Percentiles rank a stretch among this genome's conserved stretches.
phyloP scores from a whole-genome alignment of 2,113 vertebrate species.

The Nymphicus hollandicus region DNA sequence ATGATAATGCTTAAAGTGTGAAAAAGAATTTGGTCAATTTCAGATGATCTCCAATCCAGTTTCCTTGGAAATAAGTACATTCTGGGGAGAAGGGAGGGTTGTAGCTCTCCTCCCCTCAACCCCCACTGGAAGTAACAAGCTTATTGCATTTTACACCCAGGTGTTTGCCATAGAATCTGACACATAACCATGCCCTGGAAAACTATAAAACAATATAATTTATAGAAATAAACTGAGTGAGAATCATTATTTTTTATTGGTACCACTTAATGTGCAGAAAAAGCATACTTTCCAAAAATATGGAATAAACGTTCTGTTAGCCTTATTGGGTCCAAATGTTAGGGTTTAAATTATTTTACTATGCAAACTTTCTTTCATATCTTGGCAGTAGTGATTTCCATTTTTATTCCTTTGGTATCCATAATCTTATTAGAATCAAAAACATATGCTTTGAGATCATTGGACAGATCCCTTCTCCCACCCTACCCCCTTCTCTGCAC shows the following conservation, averaged over 20 bases:
- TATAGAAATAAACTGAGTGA: constrained; percentile 84
- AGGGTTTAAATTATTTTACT: constrained; percentile 85
- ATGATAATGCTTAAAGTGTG: constrained; percentile 26
- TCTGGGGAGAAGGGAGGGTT: neutral
- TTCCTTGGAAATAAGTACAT: constrained; percentile 41
- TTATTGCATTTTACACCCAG: constrained; percentile 77
- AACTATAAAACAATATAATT: constrained; percentile 83
- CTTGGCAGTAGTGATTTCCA: constrained; percentile 87
- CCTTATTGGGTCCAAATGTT: constrained; percentile 87
- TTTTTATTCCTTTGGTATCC: constrained; percentile 88
- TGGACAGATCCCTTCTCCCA: constrained; percentile 76
- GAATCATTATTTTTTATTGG: constrained; percentile 89
- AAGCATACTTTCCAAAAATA: constrained; percentile 83
- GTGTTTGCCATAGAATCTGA: constrained; percentile 81
- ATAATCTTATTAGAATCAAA: constrained; percentile 86
- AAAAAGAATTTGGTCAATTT: constrained; percentile 35
- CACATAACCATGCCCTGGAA: constrained; percentile 80
- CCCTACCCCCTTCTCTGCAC: constrained; percentile 63
- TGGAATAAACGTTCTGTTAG: constrained; percentile 79
- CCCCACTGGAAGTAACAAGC: constrained; percentile 70
- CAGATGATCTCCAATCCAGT: constrained; percentile 43
- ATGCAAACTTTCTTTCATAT: constrained; percentile 86
- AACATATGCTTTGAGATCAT: constrained; percentile 84
- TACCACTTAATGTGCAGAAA: constrained; percentile 84
- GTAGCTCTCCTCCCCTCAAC: neutral